phyloP scores from a whole-genome alignment of 2,113 vertebrate species.

The Crotalus viridis region DNA sequence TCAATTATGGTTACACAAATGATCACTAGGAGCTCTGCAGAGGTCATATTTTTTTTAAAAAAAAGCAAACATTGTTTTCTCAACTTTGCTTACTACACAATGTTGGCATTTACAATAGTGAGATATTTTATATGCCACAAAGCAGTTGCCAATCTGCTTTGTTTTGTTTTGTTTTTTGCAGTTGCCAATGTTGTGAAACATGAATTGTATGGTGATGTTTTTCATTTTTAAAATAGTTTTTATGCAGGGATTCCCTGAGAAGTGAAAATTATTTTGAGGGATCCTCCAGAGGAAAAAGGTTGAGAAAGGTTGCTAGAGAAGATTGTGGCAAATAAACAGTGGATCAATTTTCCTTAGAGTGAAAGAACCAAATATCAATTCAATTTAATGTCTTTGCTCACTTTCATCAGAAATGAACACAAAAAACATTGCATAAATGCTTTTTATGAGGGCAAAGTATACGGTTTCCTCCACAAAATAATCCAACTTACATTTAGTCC shows the following conservation, averaged over 20 bases:
- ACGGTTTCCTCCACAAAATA: not conserved
- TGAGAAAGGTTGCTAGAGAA: not conserved
- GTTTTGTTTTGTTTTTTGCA: not conserved
- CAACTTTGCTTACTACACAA: not conserved
- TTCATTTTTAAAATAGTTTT: not conserved
- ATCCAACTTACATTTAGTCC: slow-evolving; percentile 15
- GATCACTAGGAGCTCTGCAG: not conserved
- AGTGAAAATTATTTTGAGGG: not conserved
- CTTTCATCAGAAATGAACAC: not conserved
- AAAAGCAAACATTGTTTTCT: not conserved
- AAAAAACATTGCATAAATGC: not conserved
- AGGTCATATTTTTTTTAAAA: not conserved
- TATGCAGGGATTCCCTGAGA: not conserved
- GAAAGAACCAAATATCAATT: not conserved
- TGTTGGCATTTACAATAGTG: not conserved
- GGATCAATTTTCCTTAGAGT: not conserved
- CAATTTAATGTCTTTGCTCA: not conserved
- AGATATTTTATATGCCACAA: not conserved
- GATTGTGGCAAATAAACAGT: not conserved
- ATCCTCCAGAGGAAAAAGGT: not conserved
- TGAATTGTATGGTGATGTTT: not conserved
- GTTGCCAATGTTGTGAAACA: not conserved
- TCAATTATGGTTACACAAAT: not conserved
- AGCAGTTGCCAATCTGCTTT: not conserved
- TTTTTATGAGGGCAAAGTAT: not conserved